Evolutionary conservation across 2,113 vertebrate genomes (phyloP), one percentile per base, ranked within the genome.

Genomic region (Callospermophilus lateralis): DNA sequence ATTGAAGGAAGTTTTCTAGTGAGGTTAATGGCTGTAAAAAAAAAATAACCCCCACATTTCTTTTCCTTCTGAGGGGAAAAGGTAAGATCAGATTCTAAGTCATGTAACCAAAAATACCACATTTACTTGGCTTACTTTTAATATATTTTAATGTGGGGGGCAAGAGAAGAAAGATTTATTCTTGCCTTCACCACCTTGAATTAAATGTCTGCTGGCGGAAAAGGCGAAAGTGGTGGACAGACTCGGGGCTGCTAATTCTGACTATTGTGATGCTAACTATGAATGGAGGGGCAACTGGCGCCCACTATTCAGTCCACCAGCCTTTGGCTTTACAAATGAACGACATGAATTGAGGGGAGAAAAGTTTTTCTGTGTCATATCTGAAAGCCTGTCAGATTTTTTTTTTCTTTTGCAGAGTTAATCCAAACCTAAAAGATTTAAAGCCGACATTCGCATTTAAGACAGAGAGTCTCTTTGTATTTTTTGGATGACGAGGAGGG

Each of bases 321-420:
- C 98, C 98, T 98, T 98, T 98, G 98, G 98, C 98, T 99, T 99
- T 98, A 98, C 98, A 99, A 99, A 99, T 97, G 98, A 98, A 98
- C 98, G 97, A 98, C 98, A 97, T 97, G 98, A 98, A 98, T 98
- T 98, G 98, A 98, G 97, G 98, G 83, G 96, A 95, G 91, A 90
- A 98, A 98, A 96, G 97, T 98, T 98, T 98, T 99, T 98, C 98
- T 98, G 98, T 94, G 88, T 99, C 98, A 99, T 99, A 99, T 99
- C 98, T 99, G 99, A 99, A 99, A 99, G 99, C 98, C 98, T 98
- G 98, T 98, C 99, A 99, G 99, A 99, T 99, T 99, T 99, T 98
- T 79, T 79, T 98, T 95, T 94, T 93, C 97, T 98, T 98, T 98
- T 98, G 97, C 98, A 96, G 98, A 99, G 98, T 99, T 99, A 99